Base-by-base conservation (phyloP, 2,888 invertebrate species). In the Pachycephus smyrnensis region DNA sequence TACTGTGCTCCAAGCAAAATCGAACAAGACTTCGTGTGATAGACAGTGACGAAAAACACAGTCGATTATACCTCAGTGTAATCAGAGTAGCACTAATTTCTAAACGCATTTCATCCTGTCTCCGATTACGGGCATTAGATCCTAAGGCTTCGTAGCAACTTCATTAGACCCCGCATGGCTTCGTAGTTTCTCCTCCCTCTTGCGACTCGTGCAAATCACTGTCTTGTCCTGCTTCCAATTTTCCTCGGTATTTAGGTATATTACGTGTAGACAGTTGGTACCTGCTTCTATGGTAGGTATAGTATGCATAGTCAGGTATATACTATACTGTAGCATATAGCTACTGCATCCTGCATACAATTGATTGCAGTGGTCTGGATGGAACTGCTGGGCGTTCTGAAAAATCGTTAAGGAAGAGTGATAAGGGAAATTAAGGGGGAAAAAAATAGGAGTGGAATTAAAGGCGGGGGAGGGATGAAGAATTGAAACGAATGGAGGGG, bases 91-190 rank as follows among this genome's bases (percentile, higher is more conserved):
- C 12, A 33, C 23, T n/a, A 73, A 35, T n/a, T 23, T 36, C 74
- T 30, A 73, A 73, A 71, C 55, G 68, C 69, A 75, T 31, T 40
- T 33, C 32, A n/a, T 76, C 75, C 68, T 37, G 80, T 81, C 77
- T 84, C 80, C 77, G 81, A 83, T 84, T 82, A 83, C 84, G 36
- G 69, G 78, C 79, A 76, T 80, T 79, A 76, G 78, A 80, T 81
- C 77, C 79, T 83, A 83, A 76, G 83, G 84, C 83, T 84, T 84
- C 84, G 77, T 76, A 78, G 81, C 81, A 78, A 80, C 83, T 84
- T 82, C 82, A 83, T 84, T 83, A 83, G 80, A 77, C 75, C 75
- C 80, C 76, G 74, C 74, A 73, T 73, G 74, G 74, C 74, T 73
- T 73, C 74, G 30, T 4, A 33, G 37, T 73, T 55, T 55, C 74